Evolutionary conservation across 2,888 invertebrate genomes (phyloP).

Genomic region (Cistogaster globosa): DNA sequence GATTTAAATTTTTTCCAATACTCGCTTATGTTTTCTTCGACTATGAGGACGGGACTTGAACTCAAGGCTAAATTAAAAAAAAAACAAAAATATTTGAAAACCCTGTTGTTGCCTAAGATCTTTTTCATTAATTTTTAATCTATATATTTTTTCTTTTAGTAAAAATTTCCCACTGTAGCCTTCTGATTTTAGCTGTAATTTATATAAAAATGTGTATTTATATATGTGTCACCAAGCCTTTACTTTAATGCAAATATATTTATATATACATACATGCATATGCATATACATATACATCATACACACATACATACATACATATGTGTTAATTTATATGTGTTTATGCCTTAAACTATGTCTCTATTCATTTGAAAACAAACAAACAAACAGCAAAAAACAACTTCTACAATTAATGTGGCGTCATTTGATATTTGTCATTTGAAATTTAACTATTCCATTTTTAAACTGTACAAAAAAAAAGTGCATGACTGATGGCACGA

Average conservation of each 20-base stretch:
- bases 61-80: too few relatives aligned
- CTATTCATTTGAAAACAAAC: neutral
- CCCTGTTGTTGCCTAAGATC: too few relatives aligned
- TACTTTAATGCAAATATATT: neutral
- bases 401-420: slow-evolving; percentile 68
- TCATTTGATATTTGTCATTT: slow-evolving; percentile 61
- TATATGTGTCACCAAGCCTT: slow-evolving; percentile 3
- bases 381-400: slow-evolving; percentile 20
- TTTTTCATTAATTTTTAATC: too few relatives aligned
- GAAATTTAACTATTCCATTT: slow-evolving; percentile 51
- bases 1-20: too few relatives aligned
- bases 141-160: too few relatives aligned
- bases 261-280: neutral
- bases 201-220: neutral
- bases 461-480: neutral
- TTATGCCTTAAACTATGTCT: neutral
- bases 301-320: neutral
- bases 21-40: too few relatives aligned
- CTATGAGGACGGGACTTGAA: too few relatives aligned
- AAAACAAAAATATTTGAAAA: too few relatives aligned
- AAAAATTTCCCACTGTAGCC: too few relatives aligned
- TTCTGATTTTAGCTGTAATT: too few relatives aligned
- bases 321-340: neutral
- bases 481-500: slow-evolving; percentile 31
- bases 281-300: neutral